Base-by-base conservation (phyloP, 2,797 vertebrate species). In the Gymnothorax reevesii region DNA sequence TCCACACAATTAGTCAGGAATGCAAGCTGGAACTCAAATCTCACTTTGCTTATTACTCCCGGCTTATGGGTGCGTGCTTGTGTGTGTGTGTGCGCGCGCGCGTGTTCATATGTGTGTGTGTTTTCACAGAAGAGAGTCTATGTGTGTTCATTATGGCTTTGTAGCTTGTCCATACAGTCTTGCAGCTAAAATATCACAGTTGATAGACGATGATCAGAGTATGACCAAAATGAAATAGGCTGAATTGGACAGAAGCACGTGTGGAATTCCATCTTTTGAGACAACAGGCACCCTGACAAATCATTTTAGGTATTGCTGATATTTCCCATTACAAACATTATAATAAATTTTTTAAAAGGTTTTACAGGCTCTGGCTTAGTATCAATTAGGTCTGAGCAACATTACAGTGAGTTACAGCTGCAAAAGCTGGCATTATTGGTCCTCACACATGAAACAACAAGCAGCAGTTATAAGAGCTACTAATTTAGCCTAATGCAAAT, bases 1-100 rank as follows among this genome's bases (percentile, higher is more conserved):
- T 86, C 89, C 87, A 77, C 88, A 89, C 80, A 71, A 89, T 90
- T 90, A 85, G 85, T 17, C n/a, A 33, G 79, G 86, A 90, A 92
- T 88, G 83, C 82, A 12, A 49, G 10, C 77, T 49, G 62, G 83
- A 75, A 75, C 42, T 12, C 12, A 77, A 77, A 13, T 22, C 20
- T 22, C 42, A 55, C 52, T 66, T 86, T 57, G 52, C 57, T 86
- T 86, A 64, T 86, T 27, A 52, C 62, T 69, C 60, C 49, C 13
- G 73, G 7, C 10, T 66, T 49, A 20, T 77, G 84, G 55, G 27
- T 87, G 82, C 17, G 25, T 73, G 77, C 20, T 2, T 25, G 49
- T 52, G 49, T 79, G 33, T 55, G 49, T 12, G 13, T 0, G 22
- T 27, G 12, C 33, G 42, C 42, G 3, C 54, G 22, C 27, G 57